Conservation (phyloP, 2,797 vertebrate genomes). For the Ciconia nigra region DNA sequence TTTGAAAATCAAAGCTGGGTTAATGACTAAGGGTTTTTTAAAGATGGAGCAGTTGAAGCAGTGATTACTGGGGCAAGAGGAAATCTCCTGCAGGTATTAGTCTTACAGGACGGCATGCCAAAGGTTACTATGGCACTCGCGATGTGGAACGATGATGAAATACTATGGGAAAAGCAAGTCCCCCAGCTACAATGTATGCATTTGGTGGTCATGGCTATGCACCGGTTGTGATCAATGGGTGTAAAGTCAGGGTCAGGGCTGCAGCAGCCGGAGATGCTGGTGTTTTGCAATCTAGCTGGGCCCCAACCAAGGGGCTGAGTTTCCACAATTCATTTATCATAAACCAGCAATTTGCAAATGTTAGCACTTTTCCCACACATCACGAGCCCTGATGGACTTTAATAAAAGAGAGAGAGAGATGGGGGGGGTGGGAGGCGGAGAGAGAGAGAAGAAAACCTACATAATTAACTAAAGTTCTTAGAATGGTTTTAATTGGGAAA, state of each 20-base stretch:
- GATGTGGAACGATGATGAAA: constrained; percentile 72
- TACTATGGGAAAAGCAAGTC: constrained; percentile 72
- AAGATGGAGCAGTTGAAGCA: constrained; percentile 42
- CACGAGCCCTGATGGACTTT: constrained; percentile 70
- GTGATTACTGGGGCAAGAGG: constrained; percentile 54
- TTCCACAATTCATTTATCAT: constrained; percentile 77
- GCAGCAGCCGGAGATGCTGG: constrained; percentile 68
- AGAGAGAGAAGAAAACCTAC: constrained; percentile 27
- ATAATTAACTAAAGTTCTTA: constrained; percentile 66
- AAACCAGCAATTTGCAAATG: constrained; percentile 76
- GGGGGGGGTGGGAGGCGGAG: background rate
- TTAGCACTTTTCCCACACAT: constrained; percentile 74
- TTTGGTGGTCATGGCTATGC: constrained; percentile 73
- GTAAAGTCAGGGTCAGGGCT: constrained; percentile 73
- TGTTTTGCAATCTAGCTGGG: constrained; percentile 59
- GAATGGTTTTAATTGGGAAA: constrained; percentile 70
- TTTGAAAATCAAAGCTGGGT: background rate
- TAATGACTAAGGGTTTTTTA: constrained; percentile 30
- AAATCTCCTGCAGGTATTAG: constrained; percentile 75
- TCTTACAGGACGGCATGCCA: constrained; percentile 58
- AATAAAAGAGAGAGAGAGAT: constrained; percentile 56
- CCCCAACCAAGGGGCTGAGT: constrained; percentile 70
- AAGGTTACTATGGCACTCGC: constrained; percentile 56
- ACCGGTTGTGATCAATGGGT: constrained; percentile 76
- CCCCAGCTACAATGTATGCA: constrained; percentile 55